Percentiles rank a stretch among this genome's conserved stretches.
Conservation (phyloP, 2,113 vertebrate genomes). For the Menura novaehollandiae region DNA sequence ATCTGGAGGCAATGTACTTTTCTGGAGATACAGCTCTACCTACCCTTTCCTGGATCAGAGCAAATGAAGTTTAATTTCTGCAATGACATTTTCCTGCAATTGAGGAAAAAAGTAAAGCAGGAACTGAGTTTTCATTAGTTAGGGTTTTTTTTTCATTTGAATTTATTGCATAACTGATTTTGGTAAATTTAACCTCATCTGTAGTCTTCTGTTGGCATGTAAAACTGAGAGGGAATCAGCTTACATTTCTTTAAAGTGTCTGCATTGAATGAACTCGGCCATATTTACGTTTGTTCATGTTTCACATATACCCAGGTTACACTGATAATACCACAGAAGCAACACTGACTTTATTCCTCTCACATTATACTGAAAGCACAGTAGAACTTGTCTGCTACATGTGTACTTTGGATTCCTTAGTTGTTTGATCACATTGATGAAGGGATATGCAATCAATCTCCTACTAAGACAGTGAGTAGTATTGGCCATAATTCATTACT, state of each 20-base stretch:
- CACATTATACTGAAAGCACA: conserved; percentile 1
- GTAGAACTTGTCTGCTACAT: conserved; percentile 49
- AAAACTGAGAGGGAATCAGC: neutral
- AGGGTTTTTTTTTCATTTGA: neutral
- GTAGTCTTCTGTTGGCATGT: neutral
- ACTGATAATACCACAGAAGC: neutral
- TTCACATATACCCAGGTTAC: neutral
- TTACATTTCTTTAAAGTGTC: neutral
- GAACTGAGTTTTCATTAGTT: neutral
- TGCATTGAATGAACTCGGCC: neutral
- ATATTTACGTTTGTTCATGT: neutral
- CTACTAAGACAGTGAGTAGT: conserved; percentile 82
- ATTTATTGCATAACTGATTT: neutral
- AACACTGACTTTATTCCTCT: conserved; percentile 11
- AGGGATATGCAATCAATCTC: conserved; percentile 82
- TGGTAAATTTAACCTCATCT: neutral
- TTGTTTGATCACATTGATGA: conserved; percentile 79
- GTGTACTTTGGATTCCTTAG: conserved; percentile 70
- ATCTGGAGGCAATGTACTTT: neutral
- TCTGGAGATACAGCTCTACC: neutral
- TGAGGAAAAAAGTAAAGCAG: neutral
- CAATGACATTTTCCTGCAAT: neutral
- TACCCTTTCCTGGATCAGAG: neutral
- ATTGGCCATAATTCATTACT: conserved; percentile 85
- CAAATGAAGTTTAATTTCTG: neutral